Percentiles rank a stretch among this genome's conserved stretches.
Conservation (phyloP, 1,140 invertebrate species). For the Nephila pilipes region DNA sequence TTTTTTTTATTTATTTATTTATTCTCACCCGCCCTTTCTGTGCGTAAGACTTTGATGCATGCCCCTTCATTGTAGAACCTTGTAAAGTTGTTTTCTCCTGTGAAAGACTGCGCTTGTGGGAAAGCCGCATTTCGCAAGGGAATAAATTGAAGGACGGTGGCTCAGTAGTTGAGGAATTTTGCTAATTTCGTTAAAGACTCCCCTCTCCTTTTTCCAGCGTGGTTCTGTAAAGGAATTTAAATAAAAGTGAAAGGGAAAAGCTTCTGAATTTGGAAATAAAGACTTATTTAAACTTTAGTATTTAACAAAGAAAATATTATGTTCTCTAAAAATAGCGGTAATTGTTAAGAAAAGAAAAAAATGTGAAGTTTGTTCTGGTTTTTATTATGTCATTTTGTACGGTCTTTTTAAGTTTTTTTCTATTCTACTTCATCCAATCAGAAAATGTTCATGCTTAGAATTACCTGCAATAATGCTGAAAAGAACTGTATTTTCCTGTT, state of each 20-base stretch:
- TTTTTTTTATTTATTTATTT: background rate
- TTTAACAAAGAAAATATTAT: no score
- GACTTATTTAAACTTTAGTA: background rate
- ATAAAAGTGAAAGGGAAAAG: background rate
- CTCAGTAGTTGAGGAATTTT: constrained; percentile 18
- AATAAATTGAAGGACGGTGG: constrained; percentile 1
- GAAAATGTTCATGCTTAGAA: no score
- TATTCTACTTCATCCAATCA: no score
- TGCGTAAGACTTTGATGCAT: constrained; percentile 59
- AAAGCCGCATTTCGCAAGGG: constrained; percentile 46
- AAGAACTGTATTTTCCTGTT: no score
- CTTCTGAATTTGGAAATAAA: background rate
- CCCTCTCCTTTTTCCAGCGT: background rate
- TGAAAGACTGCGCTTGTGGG: constrained; percentile 35
- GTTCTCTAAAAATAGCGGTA: no score
- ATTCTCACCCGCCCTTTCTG: constrained; percentile 1
- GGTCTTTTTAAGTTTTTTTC: no score
- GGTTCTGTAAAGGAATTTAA: background rate
- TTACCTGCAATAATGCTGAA: no score
- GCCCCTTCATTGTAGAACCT: constrained; percentile 48
- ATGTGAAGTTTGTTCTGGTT: no score
- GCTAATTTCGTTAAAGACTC: constrained; percentile 47
- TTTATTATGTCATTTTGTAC: no score
- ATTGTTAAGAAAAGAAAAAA: no score
- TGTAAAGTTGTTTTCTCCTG: constrained; percentile 65